Conservation (phyloP, 2,113 vertebrate genomes). For the Heterochromis multidens region DNA sequence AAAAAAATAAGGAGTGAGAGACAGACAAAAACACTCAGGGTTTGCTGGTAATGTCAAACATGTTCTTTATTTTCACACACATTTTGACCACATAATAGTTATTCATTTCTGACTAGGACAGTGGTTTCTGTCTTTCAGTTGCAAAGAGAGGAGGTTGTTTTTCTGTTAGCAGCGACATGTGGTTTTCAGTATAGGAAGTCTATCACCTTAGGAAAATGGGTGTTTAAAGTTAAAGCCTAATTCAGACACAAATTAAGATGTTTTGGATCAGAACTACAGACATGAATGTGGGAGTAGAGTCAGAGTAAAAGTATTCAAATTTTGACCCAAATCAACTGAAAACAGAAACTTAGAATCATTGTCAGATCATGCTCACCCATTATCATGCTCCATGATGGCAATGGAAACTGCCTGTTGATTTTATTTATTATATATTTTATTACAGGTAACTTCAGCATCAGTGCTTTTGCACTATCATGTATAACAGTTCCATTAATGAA, state of each 20-base stretch:
- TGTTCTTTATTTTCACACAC: constrained; percentile 30
- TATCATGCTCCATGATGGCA: background rate
- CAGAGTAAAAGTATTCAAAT: background rate
- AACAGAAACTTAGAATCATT: background rate
- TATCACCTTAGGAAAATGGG: background rate
- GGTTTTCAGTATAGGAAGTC: background rate
- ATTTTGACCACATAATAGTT: background rate
- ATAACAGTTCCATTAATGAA: background rate
- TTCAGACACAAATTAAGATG: background rate
- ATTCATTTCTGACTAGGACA: background rate
- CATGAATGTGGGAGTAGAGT: background rate
- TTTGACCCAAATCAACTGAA: background rate
- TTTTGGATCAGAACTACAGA: background rate
- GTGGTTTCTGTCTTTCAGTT: constrained; percentile 1
- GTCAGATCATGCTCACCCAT: background rate
- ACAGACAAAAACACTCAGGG: constrained; percentile 7
- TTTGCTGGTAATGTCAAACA: constrained; percentile 46
- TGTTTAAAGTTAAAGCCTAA: background rate
- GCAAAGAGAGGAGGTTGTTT: background rate
- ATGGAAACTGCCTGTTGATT: background rate
- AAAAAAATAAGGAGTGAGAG: constrained; percentile 7
- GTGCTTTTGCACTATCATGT: background rate
- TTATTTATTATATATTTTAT: background rate
- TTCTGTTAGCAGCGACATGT: background rate
- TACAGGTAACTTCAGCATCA: background rate